A percentile compares a stretch with the other conserved stretches of the same genome.
Evolutionary conservation across 1,140 invertebrate genomes (phyloP).

Genomic region (Mamestra configurata): DNA sequence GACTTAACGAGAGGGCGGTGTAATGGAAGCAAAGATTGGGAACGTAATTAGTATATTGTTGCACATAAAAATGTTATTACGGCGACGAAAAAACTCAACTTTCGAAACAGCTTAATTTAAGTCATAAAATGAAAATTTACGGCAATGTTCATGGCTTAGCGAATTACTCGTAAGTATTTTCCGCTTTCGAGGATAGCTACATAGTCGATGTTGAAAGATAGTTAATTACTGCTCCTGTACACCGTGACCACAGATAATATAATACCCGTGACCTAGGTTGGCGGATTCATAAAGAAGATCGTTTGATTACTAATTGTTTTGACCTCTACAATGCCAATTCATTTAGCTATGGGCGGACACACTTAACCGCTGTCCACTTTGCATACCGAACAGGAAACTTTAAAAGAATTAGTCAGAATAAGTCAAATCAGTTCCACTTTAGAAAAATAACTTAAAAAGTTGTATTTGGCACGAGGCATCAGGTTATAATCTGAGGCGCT

Average conservation of each 20-base stretch:
- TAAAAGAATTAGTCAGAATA: not conserved
- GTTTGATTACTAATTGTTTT: conserved; percentile 21
- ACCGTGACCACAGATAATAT: too few relatives aligned
- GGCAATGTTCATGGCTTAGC: not conserved
- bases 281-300: not conserved
- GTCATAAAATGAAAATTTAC: conserved; percentile 42
- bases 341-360: not conserved
- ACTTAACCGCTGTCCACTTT: not conserved
- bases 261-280: conserved; percentile 33
- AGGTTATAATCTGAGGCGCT: not conserved
- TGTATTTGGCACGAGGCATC: not conserved
- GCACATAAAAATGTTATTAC: conserved; percentile 46
- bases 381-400: not conserved
- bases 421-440: too few relatives aligned
- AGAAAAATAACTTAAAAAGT: not conserved
- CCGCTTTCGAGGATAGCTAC: not conserved
- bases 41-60: conserved; percentile 65
- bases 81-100: conserved; percentile 23
- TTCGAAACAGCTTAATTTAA: not conserved
- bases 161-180: not conserved
- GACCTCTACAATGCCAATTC: conserved; percentile 5
- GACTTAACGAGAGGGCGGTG: conserved; percentile 66
- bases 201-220: conserved; percentile 11
- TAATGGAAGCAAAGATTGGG: conserved; percentile 69
- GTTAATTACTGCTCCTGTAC: conserved; percentile 12